These are phyloP conservation scores for Campoletis raptor DNA, from an alignment of 2,888 invertebrate genomes.

Conservation along the genomic window DNA sequence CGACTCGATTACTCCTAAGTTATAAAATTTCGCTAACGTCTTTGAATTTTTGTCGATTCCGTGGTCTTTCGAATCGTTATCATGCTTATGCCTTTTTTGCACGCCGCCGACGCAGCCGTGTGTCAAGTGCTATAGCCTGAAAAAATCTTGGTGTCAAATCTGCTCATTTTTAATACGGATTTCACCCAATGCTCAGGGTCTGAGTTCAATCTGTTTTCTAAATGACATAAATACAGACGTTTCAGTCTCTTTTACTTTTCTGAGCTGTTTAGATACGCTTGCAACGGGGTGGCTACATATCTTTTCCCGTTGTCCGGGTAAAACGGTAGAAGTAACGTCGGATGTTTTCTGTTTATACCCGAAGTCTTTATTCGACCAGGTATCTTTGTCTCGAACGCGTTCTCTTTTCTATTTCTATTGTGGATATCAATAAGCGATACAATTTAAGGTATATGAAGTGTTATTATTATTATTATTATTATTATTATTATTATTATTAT, in stretches of 20 bases:
- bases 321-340: conserved; percentile 59
- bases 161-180: conserved; percentile 12
- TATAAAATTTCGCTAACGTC: conserved; percentile 38
- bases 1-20: conserved; percentile 23
- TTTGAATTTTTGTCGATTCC: conserved; percentile 33
- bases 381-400: conserved; percentile 54
- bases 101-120: conserved; percentile 33
- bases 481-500: no score
- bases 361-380: conserved; percentile 65
- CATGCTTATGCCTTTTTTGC: conserved; percentile 45
- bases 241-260: conserved; percentile 14
- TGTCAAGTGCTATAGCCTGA: conserved; percentile 45
- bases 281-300: conserved; percentile 55
- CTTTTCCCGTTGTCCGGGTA: conserved; percentile 48
- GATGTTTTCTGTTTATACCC: conserved; percentile 33
- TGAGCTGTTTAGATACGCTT: conserved; percentile 22
- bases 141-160: conserved; percentile 26
- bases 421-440: conserved; percentile 34
- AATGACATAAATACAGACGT: conserved; percentile 20
- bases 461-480: no score
- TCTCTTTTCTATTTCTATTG: conserved; percentile 31
- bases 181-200: conserved; percentile 43
- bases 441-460: no score
- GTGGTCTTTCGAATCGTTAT: conserved; percentile 37
- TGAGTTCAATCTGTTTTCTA: conserved; percentile 21